phyloP scores from a whole-genome alignment of 2,888 invertebrate species.

The Scaptomyza flava region DNA sequence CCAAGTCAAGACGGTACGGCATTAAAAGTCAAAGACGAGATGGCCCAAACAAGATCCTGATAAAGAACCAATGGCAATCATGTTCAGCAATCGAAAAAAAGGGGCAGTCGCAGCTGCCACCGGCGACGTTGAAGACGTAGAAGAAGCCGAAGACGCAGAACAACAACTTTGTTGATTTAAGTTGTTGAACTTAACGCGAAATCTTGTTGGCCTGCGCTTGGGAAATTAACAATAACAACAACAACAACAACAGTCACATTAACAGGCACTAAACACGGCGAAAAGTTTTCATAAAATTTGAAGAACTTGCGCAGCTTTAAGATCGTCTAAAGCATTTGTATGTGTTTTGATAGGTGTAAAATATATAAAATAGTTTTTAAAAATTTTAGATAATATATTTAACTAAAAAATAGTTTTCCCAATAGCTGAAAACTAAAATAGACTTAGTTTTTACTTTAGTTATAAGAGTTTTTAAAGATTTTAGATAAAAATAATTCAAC shows the following conservation, averaged over 20 bases:
- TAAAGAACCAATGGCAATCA: constrained; percentile 77
- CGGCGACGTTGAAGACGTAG: constrained; percentile 51
- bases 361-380: no score
- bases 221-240: constrained; percentile 72
- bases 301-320: not conserved
- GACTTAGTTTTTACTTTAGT: no score
- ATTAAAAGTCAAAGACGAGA: constrained; percentile 69
- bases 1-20: constrained; percentile 42
- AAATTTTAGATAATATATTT: no score
- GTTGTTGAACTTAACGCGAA: constrained; percentile 82
- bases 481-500: no score
- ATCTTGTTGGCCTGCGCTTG: constrained; percentile 75
- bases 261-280: constrained; percentile 7
- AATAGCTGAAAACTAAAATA: no score
- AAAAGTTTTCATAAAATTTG: not conserved
- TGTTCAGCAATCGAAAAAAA: constrained; percentile 56
- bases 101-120: constrained; percentile 63
- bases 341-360: no score
- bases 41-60: constrained; percentile 78
- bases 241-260: constrained; percentile 26
- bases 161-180: constrained; percentile 74
- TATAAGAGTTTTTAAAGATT: no score
- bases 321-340: no score
- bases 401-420: no score
- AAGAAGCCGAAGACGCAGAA: constrained; percentile 2